A percentile compares a stretch with the other conserved stretches of the same genome.
These are phyloP conservation scores for Cataglyphis hispanica DNA, from an alignment of 1,140 invertebrate genomes.

Conservation along the genomic window DNA sequence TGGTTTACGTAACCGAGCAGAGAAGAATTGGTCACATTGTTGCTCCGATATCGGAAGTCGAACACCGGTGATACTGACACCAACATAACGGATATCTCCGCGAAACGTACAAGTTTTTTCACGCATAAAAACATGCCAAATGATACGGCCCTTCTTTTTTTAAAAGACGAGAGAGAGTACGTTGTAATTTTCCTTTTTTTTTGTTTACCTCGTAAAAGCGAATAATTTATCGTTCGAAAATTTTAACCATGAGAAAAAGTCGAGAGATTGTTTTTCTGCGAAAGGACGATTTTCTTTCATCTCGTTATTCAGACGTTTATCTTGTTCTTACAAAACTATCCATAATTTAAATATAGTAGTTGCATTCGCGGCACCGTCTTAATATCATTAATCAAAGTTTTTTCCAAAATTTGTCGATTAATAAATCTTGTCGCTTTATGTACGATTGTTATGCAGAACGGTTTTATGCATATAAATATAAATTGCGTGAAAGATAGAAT, in stretches of 20 bases:
- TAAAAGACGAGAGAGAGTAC: not conserved
- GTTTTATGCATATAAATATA: not conserved
- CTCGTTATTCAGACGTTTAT: not conserved
- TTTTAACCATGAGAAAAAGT: conserved; percentile 5
- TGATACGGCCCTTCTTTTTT: not conserved
- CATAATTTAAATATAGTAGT: not conserved
- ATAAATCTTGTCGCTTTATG: not conserved
- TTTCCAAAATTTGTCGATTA: not conserved
- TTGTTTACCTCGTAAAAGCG: not conserved
- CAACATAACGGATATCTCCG: conserved; percentile 37
- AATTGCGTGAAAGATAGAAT: not conserved
- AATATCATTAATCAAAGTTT: not conserved
- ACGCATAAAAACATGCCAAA: conserved; percentile 46
- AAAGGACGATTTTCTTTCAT: conserved; percentile 5
- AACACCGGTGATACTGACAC: conserved; percentile 54
- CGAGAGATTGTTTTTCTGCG: conserved; percentile 12
- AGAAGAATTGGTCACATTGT: conserved; percentile 48
- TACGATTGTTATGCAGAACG: not conserved
- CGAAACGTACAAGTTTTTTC: not conserved
- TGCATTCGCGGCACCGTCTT: not conserved
- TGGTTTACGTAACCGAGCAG: conserved; percentile 55
- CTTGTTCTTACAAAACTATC: not conserved
- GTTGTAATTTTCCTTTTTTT: not conserved
- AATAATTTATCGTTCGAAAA: not conserved
- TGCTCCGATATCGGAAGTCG: conserved; percentile 54